Percentiles rank a stretch among this genome's conserved stretches.
phyloP scores from a whole-genome alignment of 2,888 invertebrate genomes.

The Pristionchus mayeri region DNA sequence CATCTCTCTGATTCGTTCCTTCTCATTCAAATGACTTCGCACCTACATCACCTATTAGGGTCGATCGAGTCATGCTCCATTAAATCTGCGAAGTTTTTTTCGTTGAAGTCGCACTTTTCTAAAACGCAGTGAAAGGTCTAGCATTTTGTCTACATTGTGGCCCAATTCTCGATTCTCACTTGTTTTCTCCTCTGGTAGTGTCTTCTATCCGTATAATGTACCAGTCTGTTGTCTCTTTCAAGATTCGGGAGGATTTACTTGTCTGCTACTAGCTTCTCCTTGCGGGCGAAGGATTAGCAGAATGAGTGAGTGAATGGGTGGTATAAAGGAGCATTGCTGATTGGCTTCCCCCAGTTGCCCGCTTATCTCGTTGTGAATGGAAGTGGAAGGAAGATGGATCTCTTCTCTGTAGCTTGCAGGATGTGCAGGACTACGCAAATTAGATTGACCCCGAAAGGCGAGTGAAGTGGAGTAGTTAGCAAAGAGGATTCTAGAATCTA shows the following conservation, averaged over 20 bases:
- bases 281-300: background rate
- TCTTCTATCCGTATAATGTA: background rate
- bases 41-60: conserved; percentile 34
- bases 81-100: background rate
- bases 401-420: background rate
- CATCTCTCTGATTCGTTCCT: background rate
- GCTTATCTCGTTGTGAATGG: background rate
- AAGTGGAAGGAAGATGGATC: background rate
- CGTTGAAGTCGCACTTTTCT: background rate
- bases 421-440: background rate
- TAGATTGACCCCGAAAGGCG: conserved; percentile 14
- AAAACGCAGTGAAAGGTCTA: background rate
- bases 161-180: background rate
- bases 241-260: background rate
- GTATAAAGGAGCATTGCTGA: conserved; percentile 5
- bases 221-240: background rate
- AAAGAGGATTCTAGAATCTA: background rate
- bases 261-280: conserved; percentile 31
- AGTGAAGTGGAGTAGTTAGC: conserved; percentile 23
- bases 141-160: background rate
- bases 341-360: background rate
- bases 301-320: conserved; percentile 25
- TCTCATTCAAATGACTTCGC: background rate
- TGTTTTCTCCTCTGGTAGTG: background rate
- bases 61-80: conserved; percentile 4